A percentile compares a stretch with the other conserved stretches of the same genome.
phyloP scores from a whole-genome alignment of 2,113 vertebrate genomes.

The Myiagra hebetior region DNA sequence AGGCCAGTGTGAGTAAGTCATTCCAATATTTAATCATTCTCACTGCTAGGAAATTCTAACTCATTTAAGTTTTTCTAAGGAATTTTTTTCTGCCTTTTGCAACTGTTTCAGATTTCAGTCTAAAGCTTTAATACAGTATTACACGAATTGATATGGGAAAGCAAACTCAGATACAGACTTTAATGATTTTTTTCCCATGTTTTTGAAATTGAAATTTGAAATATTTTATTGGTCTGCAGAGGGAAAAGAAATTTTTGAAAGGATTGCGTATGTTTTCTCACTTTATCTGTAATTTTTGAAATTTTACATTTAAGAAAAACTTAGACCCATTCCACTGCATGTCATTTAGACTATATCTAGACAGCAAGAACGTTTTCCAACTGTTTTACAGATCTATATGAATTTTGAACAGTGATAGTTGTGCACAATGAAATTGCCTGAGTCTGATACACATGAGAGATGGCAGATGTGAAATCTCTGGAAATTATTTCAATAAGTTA shows the following conservation, averaged over 20 bases:
- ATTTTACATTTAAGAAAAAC: not conserved
- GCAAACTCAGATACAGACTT: not conserved
- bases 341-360: not conserved
- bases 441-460: not conserved
- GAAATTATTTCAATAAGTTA: not conserved
- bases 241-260: not conserved
- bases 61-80: not conserved
- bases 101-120: not conserved
- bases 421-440: not conserved
- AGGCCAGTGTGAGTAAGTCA: not conserved
- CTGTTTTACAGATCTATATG: not conserved
- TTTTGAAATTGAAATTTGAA: not conserved
- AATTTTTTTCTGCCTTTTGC: not conserved
- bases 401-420: not conserved
- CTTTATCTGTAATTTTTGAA: not conserved
- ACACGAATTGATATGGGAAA: not conserved
- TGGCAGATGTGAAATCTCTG: not conserved
- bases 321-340: not conserved
- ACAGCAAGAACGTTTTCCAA: not conserved
- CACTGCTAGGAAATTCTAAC: constrained; percentile 27
- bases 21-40: constrained; percentile 30
- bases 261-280: not conserved
- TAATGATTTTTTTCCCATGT: fast-evolving
- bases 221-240: not conserved
- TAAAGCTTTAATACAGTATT: not conserved